Conservation (phyloP, 2,888 invertebrate genomes). For the Campoplex nolae region DNA sequence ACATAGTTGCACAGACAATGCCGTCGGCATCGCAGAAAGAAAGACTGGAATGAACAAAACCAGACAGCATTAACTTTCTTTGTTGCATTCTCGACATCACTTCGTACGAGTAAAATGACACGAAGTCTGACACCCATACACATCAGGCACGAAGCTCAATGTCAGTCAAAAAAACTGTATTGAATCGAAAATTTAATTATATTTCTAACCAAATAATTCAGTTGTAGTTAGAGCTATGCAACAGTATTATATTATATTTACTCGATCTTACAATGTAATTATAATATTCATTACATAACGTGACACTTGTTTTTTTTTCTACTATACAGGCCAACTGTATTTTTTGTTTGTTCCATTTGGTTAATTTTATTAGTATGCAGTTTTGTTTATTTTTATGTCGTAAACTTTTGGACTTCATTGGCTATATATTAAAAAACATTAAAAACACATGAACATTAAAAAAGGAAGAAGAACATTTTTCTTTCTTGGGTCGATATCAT, state of each 20-base stretch:
- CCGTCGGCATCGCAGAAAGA: conserved; percentile 29
- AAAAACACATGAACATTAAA: too few relatives aligned
- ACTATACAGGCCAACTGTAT: background rate
- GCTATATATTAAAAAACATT: too few relatives aligned
- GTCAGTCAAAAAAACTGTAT: background rate
- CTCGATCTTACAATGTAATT: too few relatives aligned
- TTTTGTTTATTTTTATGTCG: too few relatives aligned
- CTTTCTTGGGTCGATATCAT: background rate
- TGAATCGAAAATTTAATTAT: background rate
- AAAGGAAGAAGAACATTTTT: too few relatives aligned
- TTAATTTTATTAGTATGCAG: too few relatives aligned
- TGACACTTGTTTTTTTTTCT: background rate
- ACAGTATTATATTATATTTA: background rate
- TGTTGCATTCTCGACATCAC: background rate
- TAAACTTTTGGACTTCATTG: too few relatives aligned
- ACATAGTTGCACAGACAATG: conserved; percentile 59
- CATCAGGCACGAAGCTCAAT: background rate
- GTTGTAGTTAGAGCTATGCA: background rate
- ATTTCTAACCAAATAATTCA: background rate
- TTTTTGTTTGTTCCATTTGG: background rate
- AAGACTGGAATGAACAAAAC: conserved; percentile 38
- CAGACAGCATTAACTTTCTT: conserved; percentile 11
- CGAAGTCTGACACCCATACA: background rate
- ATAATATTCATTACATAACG: background rate
- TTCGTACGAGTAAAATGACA: background rate